Evolutionary conservation across 2,888 invertebrate species (phyloP).

Genomic region (Sturmia bella): DNA sequence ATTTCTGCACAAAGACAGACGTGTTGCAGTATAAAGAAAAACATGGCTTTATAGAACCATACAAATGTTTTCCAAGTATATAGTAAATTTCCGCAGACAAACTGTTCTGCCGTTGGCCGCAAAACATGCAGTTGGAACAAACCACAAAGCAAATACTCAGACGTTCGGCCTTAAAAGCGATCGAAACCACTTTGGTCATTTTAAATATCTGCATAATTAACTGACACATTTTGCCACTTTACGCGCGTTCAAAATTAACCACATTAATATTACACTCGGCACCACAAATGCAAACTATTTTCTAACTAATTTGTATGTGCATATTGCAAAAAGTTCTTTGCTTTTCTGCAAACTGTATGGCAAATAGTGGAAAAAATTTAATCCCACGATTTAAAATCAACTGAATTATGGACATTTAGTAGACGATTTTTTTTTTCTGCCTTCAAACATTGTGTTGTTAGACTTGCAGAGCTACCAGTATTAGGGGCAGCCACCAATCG

Average conservation of each 20-base stretch:
- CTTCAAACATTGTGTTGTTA: neutral
- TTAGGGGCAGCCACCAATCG: conserved; percentile 16
- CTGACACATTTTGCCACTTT: conserved; percentile 68
- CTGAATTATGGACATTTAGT: conserved; percentile 63
- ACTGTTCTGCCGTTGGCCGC: neutral
- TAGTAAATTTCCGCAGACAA: conserved; percentile 6
- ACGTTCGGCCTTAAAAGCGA: conserved; percentile 32
- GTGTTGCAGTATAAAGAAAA: conserved; percentile 31
- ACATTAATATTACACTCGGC: conserved; percentile 46
- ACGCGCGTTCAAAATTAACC: conserved; percentile 60
- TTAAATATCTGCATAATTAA: conserved; percentile 63
- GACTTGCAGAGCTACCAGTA: neutral
- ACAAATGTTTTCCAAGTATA: conserved; percentile 47
- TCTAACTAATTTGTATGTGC: conserved; percentile 28
- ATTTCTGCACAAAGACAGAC: conserved; percentile 11
- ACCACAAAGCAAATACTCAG: neutral
- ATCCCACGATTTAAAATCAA: conserved; percentile 66
- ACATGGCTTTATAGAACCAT: conserved; percentile 38
- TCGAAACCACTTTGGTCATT: conserved; percentile 54
- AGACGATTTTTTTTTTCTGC: conserved; percentile 65
- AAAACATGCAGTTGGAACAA: conserved; percentile 21
- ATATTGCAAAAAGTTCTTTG: conserved; percentile 36
- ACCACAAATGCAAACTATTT: neutral
- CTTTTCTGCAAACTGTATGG: conserved; percentile 28
- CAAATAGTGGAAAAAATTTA: conserved; percentile 39